Evolutionary conservation across 2,888 invertebrate genomes (phyloP), one percentile per base, ranked within the genome.

Genomic region (Eristalis intricaria): DNA sequence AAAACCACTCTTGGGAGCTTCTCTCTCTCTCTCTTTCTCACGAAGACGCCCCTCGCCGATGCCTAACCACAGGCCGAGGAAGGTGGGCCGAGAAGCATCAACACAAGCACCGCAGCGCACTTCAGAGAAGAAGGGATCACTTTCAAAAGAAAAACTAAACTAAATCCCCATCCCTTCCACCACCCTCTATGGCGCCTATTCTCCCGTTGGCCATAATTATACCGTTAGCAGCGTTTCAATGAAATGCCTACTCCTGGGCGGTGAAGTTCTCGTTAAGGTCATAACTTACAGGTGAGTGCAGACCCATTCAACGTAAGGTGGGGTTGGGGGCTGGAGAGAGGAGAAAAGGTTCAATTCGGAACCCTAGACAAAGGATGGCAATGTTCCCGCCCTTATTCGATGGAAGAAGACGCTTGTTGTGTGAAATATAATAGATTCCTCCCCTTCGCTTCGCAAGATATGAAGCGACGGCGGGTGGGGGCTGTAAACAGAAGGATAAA

Each of bases 241-340:
- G 40, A 66, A 71, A 66, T 71, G 63, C 84, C 76, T 84, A 68
- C 71, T 50, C 40, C 7, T 63, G 35, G 58, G 65, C 26, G 50
- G 10, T 56, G 50, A 29, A 65, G 69, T 43, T 19, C 73, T 81
- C 68, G 68, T 73, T 81, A 61, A 40, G 35, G 68, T 77, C 77
- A 77, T 85, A 82, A 74, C 73, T 82, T 65, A 69, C 81, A 85
- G 85, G 82, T 85, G 76, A 81, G 76, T 63, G 68, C 66, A 64
- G 76, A 19, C 19, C 19, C 56, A 68, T 63, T 68, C 76, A 56
- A 35, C 38, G 23, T n/a, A 4, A 2, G 26, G 4, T 3, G 26
- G 26, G 32, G 11, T n/a, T n/a, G n/a, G 38, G 38, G 0, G 10
- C 1, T 8, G 10, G 10, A 1, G 60, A 2, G n/a, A 2, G 13